phyloP scores from a whole-genome alignment of 2,888 invertebrate species.

The Phaonia tiefii region DNA sequence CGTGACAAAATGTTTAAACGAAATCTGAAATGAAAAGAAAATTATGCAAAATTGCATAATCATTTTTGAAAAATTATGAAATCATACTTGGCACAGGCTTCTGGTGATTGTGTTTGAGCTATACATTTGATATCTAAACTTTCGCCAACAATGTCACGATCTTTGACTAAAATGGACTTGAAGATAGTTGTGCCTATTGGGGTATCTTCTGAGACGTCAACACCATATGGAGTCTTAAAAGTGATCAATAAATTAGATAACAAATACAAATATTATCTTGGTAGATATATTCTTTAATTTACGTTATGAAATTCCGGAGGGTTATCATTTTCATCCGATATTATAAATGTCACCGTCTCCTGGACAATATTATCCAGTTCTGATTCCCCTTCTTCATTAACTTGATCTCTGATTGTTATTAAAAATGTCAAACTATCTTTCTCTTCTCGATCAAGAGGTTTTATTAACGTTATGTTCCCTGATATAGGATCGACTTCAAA shows the following conservation, averaged over 20 bases:
- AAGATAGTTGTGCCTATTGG: slow-evolving; percentile 87
- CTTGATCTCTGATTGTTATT: slow-evolving; percentile 90
- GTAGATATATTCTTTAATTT: slow-evolving; percentile 74
- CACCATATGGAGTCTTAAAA: slow-evolving; percentile 89
- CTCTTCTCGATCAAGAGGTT: slow-evolving; percentile 91
- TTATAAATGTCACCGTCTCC: slow-evolving; percentile 90
- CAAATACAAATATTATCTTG: neutral
- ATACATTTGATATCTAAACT: slow-evolving; percentile 87
- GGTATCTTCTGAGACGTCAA: slow-evolving; percentile 89
- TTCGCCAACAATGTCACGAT: slow-evolving; percentile 90
- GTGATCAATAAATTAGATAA: neutral
- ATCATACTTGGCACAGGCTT: slow-evolving; percentile 78
- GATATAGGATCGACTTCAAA: slow-evolving; percentile 88
- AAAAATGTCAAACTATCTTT: slow-evolving; percentile 90
- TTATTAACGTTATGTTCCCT: slow-evolving; percentile 89
- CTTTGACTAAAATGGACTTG: slow-evolving; percentile 87
- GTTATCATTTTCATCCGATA: slow-evolving; percentile 94
- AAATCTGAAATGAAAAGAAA: slow-evolving; percentile 72
- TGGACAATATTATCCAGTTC: slow-evolving; percentile 87
- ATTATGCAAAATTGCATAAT: too few relatives aligned
- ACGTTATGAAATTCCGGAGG: slow-evolving; percentile 90
- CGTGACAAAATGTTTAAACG: slow-evolving; percentile 75
- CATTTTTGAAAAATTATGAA: too few relatives aligned
- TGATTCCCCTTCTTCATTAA: slow-evolving; percentile 82
- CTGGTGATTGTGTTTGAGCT: slow-evolving; percentile 80